phyloP scores from a whole-genome alignment of 1,140 invertebrate genomes.

The Platyscapa corneri region DNA sequence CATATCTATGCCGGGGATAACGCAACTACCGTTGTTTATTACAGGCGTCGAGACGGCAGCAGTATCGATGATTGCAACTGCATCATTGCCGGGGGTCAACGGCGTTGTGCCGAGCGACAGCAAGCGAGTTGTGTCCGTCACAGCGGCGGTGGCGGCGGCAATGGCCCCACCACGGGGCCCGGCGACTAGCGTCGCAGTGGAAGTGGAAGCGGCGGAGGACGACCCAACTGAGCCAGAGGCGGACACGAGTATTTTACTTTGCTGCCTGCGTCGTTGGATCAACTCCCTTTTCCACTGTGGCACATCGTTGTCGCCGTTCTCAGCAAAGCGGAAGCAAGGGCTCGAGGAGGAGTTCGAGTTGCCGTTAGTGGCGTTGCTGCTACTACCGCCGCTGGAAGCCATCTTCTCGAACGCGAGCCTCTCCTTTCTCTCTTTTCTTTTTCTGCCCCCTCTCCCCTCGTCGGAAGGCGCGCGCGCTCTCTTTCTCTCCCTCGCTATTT shows the following conservation, averaged over 20 bases:
- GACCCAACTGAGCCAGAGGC: constrained; percentile 44
- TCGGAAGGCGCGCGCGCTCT: constrained; percentile 24
- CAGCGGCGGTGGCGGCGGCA: constrained; percentile 28
- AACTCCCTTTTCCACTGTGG: constrained; percentile 85
- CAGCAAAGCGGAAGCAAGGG: neutral
- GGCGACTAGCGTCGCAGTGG: neutral
- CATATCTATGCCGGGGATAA: constrained; percentile 54
- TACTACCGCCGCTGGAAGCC: constrained; percentile 58
- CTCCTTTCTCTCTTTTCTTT: constrained; percentile 39
- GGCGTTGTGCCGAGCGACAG: constrained; percentile 34
- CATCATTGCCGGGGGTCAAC: constrained; percentile 68
- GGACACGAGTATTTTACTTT: constrained; percentile 62
- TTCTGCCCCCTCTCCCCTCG: neutral
- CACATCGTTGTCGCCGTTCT: constrained; percentile 53
- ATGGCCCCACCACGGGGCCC: constrained; percentile 25
- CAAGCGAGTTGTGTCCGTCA: neutral
- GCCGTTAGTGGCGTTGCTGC: constrained; percentile 8
- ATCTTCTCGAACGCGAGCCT: constrained; percentile 56
- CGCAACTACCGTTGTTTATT: neutral
- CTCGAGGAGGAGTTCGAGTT: neutral
- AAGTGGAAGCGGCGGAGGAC: constrained; percentile 21
- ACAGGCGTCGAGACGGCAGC: neutral
- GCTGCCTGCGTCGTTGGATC: constrained; percentile 78
- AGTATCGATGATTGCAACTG: neutral
- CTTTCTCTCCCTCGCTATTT: constrained; percentile 25